Base-by-base conservation (phyloP, 2,888 invertebrate species). In the Metallyticus violacea region DNA sequence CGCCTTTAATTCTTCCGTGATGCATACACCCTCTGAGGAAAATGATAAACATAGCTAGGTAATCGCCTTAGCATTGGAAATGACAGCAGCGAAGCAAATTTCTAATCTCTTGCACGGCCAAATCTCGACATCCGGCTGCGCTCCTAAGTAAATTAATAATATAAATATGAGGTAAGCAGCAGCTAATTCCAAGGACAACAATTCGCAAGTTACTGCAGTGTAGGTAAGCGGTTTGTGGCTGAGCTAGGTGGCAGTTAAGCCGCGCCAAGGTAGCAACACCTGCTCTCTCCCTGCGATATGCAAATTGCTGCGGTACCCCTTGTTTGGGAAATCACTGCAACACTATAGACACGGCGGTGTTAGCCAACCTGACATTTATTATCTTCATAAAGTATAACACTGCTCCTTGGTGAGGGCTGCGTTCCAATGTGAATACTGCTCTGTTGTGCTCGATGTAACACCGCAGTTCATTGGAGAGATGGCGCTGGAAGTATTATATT, bases 331-430 rank as follows among this genome's bases (percentile, higher is more conserved):
- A 83, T 83, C 83, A 83, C 77, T 28, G 83, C 77, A 28, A 28
- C 83, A 76, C 22, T 83, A 77, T 83, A 77, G 40, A 83, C 77
- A 29, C 77, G 40, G 26, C 62, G 2, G 15, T 79, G n/a, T n/a
- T n/a, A 62, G 26, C 77, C 76, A 83, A 77, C n/a, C 77, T 77
- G 77, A 83, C 83, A 25, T 83, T 83, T 83, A 83, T 77, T 83
- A 77, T 83, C 77, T 77, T 29, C 29, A 77, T 83, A 83, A 83
- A 83, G 77, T 83, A 83, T 83, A 83, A 83, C 77, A 29, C 83
- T 15, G 40, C 15, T 40, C 9, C 40, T 40, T 40, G 40, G 9
- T 9, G 9, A 5, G 30, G n/a, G 77, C n/a, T 22, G 77, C 3
- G 76, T 83, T 22, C 83, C 77, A 82, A 29, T 76, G 82, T 40